A percentile compares a stretch with the other conserved stretches of the same genome.
Conservation (phyloP, 2,888 invertebrate genomes). For the Odontocerum albicorne region DNA sequence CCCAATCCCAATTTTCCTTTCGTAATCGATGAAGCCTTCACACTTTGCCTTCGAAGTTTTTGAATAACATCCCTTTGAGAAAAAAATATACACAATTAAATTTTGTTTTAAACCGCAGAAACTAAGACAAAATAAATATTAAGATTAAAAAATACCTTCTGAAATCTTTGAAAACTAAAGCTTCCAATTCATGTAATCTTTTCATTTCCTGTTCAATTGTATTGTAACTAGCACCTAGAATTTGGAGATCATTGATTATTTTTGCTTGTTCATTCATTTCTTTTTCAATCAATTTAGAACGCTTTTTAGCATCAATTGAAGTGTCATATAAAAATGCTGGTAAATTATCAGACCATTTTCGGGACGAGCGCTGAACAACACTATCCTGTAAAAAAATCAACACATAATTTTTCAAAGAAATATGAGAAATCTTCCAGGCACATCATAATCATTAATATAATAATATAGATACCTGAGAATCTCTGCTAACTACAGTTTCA, state of each 20-base stretch:
- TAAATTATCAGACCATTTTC: conserved; percentile 72
- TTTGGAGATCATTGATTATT: conserved; percentile 88
- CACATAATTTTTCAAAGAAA: background rate
- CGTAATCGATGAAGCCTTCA: conserved; percentile 71
- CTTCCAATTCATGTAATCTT: conserved; percentile 89
- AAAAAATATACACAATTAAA: background rate
- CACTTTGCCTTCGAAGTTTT: conserved; percentile 81
- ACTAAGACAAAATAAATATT: background rate
- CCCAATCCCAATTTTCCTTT: conserved; percentile 78
- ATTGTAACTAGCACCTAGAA: conserved; percentile 83
- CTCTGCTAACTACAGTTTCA: conserved; percentile 63
- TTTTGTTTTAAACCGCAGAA: background rate
- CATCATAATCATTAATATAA: background rate
- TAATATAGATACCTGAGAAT: conserved; percentile 51
- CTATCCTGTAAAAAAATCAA: conserved; percentile 58
- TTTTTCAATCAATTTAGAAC: conserved; percentile 91
- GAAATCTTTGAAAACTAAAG: conserved; percentile 92
- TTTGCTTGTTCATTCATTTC: conserved; percentile 98
- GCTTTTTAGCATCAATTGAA: conserved; percentile 75
- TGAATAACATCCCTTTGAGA: conserved; percentile 96
- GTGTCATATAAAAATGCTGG: conserved; percentile 85
- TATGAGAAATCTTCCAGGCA: background rate
- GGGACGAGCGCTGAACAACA: conserved; percentile 62
- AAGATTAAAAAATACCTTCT: conserved; percentile 56
- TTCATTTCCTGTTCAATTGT: conserved; percentile 93